phyloP scores from a whole-genome alignment of 2,113 vertebrate species.

The Merops nubicus region DNA sequence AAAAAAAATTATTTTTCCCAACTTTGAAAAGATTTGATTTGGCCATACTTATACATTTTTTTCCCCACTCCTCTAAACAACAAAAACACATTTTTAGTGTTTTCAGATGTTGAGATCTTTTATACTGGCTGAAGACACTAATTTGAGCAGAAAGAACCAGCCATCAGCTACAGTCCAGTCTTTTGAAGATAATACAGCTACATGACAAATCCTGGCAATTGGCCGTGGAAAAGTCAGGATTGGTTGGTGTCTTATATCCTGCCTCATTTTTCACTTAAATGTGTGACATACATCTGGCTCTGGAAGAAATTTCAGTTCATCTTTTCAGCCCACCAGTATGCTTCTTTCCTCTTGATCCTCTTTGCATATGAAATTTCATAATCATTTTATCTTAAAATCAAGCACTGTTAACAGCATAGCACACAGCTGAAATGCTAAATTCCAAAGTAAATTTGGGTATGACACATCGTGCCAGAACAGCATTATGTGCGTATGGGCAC shows the following conservation, averaged over 20 bases:
- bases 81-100: slow-evolving; percentile 52
- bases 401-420: background rate
- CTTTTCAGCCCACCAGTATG: background rate
- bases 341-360: background rate
- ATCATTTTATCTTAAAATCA: background rate
- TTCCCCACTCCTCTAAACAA: background rate
- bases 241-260: slow-evolving; percentile 43
- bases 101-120: slow-evolving; percentile 62
- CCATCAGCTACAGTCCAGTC: slow-evolving; percentile 44
- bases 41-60: background rate
- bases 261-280: slow-evolving; percentile 32
- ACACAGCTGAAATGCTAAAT: background rate
- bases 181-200: slow-evolving; percentile 65
- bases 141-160: slow-evolving; percentile 38
- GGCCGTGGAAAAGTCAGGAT: slow-evolving; percentile 39
- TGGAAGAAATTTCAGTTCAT: background rate
- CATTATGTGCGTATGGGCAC: background rate
- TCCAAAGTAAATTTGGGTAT: background rate
- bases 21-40: slow-evolving; percentile 26
- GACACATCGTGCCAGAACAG: background rate
- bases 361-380: background rate
- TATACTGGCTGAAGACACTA: slow-evolving; percentile 33
- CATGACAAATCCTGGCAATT: slow-evolving; percentile 59
- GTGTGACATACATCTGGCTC: slow-evolving; percentile 46
- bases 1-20: slow-evolving; percentile 36